These are phyloP conservation scores for Ophiodon elongatus DNA, from an alignment of 2,113 vertebrate species.

Conservation along the genomic window DNA sequence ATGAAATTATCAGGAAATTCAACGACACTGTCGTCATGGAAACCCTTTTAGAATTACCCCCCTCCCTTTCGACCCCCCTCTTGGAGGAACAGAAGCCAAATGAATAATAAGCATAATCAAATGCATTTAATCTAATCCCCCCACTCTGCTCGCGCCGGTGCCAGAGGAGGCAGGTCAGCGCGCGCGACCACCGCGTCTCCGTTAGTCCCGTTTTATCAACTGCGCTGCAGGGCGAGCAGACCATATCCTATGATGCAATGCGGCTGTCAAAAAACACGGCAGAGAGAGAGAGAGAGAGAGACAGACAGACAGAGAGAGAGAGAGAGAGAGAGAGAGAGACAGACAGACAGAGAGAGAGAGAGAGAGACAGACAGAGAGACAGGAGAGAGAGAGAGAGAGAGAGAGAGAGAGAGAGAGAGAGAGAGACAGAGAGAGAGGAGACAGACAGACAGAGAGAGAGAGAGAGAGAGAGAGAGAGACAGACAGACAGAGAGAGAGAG, in stretches of 20 bases:
- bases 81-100: neutral
- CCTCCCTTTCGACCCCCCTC: too few species aligned
- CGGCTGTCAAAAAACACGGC: conserved; percentile 30
- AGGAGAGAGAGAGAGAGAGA: too few species aligned
- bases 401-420: neutral
- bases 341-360: neutral
- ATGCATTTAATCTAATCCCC: neutral
- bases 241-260: conserved; percentile 53
- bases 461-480: neutral
- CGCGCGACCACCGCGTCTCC: neutral
- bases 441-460: neutral
- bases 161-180: neutral
- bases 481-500: too few species aligned
- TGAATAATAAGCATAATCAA: conserved; percentile 17
- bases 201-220: conserved; percentile 13
- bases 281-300: too few species aligned
- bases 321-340: too few species aligned
- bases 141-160: too few species aligned
- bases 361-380: neutral
- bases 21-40: neutral
- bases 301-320: too few species aligned
- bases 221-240: conserved; percentile 39
- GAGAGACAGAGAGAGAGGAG: neutral
- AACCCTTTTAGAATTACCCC: neutral
- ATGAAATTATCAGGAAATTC: conserved; percentile 5